phyloP scores from a whole-genome alignment of 1,140 invertebrate genomes.

The Apis dorsata region DNA sequence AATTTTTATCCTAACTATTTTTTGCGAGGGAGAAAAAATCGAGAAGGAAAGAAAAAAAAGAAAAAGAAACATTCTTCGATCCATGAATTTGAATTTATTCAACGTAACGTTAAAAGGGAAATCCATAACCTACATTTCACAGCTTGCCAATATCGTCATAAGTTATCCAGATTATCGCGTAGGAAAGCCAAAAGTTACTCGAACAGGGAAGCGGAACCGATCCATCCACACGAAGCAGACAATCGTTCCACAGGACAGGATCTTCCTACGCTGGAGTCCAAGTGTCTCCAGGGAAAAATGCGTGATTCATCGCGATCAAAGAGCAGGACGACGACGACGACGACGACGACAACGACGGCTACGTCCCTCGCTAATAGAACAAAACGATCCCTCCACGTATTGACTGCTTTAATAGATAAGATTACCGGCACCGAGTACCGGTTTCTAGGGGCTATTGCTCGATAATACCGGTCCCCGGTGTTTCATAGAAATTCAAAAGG shows the following conservation, averaged over 20 bases:
- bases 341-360: neutral
- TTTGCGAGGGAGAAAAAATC: too few relatives aligned
- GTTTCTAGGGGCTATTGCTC: constrained; percentile 39
- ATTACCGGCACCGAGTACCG: constrained; percentile 36
- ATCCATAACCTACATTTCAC: too few relatives aligned
- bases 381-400: constrained; percentile 43
- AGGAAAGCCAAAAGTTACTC: too few relatives aligned
- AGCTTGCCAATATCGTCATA: too few relatives aligned
- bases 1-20: too few relatives aligned
- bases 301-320: constrained; percentile 44
- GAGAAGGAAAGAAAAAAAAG: too few relatives aligned
- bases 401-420: constrained; percentile 43
- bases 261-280: constrained; percentile 22
- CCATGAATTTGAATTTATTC: too few relatives aligned
- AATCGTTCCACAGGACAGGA: neutral
- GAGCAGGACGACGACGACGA: constrained; percentile 2
- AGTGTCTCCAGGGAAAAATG: constrained; percentile 28
- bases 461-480: constrained; percentile 39
- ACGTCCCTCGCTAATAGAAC: constrained; percentile 21
- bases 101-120: too few relatives aligned
- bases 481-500: constrained; percentile 29
- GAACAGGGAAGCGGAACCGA: too few relatives aligned
- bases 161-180: too few relatives aligned
- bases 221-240: too few relatives aligned
- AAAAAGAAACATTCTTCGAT: too few relatives aligned